Evolutionary conservation across 2,888 invertebrate genomes (phyloP).

Genomic region (Ornithoptera priamus): DNA sequence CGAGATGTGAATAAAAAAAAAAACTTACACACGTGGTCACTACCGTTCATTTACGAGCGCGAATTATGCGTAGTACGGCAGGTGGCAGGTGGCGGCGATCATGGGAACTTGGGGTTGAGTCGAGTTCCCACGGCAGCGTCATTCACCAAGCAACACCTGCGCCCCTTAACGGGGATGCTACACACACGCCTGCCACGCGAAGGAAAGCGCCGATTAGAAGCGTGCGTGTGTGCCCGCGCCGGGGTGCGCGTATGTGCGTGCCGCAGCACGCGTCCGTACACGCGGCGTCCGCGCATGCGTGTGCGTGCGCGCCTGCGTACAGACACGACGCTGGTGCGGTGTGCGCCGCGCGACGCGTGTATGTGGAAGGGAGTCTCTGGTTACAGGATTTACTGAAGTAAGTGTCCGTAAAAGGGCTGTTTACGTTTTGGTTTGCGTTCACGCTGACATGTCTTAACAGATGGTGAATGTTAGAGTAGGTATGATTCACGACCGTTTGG

Average conservation of each 20-base stretch:
- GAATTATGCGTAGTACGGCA: constrained; percentile 80
- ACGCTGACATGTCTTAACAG: constrained; percentile 34
- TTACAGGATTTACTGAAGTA: constrained; percentile 59
- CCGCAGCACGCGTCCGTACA: constrained; percentile 36
- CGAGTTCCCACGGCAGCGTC: constrained; percentile 75
- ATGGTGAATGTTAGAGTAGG: constrained; percentile 11
- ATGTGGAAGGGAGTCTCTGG: constrained; percentile 38
- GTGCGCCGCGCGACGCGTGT: constrained; percentile 37
- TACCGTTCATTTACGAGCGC: constrained; percentile 80
- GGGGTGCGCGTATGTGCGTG: constrained; percentile 45
- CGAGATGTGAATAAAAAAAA: constrained; percentile 61
- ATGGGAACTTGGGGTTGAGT: constrained; percentile 75
- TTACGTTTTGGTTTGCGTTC: constrained; percentile 45
- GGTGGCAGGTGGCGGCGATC: constrained; percentile 70
- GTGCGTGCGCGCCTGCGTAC: constrained; percentile 36
- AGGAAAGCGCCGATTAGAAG: constrained; percentile 70
- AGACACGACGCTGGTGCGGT: constrained; percentile 31
- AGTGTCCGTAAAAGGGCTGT: constrained; percentile 55
- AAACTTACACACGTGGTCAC: constrained; percentile 73
- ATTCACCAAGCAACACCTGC: constrained; percentile 76
- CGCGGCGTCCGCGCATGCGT: constrained; percentile 38
- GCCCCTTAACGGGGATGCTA: constrained; percentile 74
- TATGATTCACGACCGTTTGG: not conserved
- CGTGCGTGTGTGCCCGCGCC: constrained; percentile 32
- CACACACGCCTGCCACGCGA: constrained; percentile 78